phyloP scores from a whole-genome alignment of 2,113 vertebrate species.

The Physeter macrocephalus region DNA sequence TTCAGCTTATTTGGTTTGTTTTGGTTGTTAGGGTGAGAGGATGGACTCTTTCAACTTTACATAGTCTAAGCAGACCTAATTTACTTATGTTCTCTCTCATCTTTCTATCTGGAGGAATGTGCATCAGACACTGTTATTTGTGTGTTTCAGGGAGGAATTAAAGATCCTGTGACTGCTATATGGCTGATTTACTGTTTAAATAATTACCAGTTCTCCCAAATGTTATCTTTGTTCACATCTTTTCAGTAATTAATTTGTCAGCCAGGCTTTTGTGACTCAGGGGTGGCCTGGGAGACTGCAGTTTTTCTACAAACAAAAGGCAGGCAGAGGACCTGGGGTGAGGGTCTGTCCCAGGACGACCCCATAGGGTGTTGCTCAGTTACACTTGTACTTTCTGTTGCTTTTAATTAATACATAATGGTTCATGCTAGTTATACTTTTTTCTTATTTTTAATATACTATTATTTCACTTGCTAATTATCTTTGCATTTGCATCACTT shows the following conservation, averaged over 20 bases:
- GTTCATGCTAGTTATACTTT: background rate
- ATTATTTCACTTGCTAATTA: background rate
- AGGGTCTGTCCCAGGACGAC: background rate
- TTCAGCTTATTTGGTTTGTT: background rate
- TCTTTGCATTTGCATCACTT: background rate
- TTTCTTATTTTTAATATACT: background rate
- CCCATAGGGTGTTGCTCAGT: background rate
- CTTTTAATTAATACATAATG: background rate
- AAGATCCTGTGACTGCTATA: background rate
- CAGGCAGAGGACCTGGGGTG: background rate
- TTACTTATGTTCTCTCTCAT: background rate
- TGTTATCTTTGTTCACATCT: no score
- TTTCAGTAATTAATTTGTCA: background rate
- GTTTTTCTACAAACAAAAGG: background rate
- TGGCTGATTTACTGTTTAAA: background rate
- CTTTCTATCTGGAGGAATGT: background rate
- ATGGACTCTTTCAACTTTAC: background rate
- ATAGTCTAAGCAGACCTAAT: background rate
- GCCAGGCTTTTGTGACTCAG: background rate
- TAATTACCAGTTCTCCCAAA: background rate
- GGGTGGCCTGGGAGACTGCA: background rate
- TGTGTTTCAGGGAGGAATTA: background rate
- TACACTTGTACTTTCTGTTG: background rate
- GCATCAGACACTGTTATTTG: background rate
- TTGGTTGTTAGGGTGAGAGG: background rate